These are phyloP conservation scores for Heliothis peltigera DNA, from an alignment of 2,888 invertebrate genomes.

Conservation along the genomic window DNA sequence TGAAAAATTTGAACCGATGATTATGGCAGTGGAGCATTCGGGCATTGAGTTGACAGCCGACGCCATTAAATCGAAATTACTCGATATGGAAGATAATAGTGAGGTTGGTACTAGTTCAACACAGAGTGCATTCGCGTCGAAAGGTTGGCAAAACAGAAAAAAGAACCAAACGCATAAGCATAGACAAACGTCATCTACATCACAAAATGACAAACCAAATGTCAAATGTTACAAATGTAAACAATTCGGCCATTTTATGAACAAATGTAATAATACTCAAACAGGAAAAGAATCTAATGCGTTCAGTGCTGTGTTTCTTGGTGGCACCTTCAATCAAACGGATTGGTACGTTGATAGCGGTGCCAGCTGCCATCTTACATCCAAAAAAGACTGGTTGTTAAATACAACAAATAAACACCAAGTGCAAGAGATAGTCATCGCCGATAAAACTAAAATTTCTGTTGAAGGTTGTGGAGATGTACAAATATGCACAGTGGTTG, in stretches of 20 bases:
- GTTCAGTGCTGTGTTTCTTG: slow-evolving; percentile 49
- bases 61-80: slow-evolving; percentile 50
- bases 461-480: slow-evolving; percentile 17
- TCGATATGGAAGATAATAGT: slow-evolving; percentile 35
- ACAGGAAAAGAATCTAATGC: slow-evolving; percentile 38
- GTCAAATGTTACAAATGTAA: slow-evolving; percentile 20
- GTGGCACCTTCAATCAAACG: slow-evolving; percentile 7
- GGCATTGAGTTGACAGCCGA: slow-evolving; percentile 45
- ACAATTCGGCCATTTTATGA: background rate
- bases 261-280: slow-evolving; percentile 6
- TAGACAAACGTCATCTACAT: background rate
- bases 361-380: slow-evolving; percentile 17
- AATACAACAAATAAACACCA: slow-evolving; percentile 22
- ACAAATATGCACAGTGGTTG: slow-evolving; percentile 4
- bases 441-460: slow-evolving; percentile 15
- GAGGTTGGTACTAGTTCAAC: slow-evolving; percentile 16
- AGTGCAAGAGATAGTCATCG: slow-evolving; percentile 27
- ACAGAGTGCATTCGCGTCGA: slow-evolving; percentile 13
- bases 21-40: slow-evolving; percentile 54
- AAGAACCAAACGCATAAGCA: too few relatives aligned
- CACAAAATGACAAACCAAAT: background rate
- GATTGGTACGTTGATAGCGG: slow-evolving; percentile 34
- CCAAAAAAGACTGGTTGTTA: slow-evolving; percentile 13
- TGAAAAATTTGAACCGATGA: slow-evolving; percentile 45
- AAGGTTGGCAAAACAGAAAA: background rate